Conservation (phyloP, 1,140 invertebrate species). For the Lucilia sericata region DNA sequence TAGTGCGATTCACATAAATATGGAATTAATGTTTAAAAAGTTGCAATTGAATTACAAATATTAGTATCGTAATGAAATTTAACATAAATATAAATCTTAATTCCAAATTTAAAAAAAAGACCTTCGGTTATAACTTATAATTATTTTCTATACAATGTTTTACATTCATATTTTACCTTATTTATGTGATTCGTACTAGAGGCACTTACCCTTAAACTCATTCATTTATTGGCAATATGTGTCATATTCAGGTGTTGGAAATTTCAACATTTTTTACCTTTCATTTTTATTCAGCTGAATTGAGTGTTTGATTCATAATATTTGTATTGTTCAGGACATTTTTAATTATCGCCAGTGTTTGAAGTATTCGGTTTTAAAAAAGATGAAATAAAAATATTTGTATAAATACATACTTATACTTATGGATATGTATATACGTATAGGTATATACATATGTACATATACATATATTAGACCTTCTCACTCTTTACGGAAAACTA, state of each 20-base stretch:
- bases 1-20: not conserved
- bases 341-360: not conserved
- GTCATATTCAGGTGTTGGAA: conserved; percentile 34
- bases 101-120: no score
- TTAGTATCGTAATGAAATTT: no score
- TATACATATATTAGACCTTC: no score
- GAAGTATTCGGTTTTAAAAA: not conserved
- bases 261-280: conserved; percentile 20
- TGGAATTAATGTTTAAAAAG: no score
- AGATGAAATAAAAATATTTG: not conserved
- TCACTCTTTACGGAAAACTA: no score
- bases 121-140: no score
- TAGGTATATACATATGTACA: no score
- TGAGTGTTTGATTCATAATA: conserved; percentile 13
- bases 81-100: no score
- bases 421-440: no score
- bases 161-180: no score
- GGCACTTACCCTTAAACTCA: not conserved
- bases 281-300: not conserved
- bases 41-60: no score
- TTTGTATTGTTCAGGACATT: not conserved
- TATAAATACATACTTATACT: not conserved
- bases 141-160: no score
- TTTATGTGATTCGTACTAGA: not conserved
- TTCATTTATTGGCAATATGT: conserved; percentile 32